Evolutionary conservation across 2,113 vertebrate genomes (phyloP).

Genomic region (Tringa solitaria): DNA sequence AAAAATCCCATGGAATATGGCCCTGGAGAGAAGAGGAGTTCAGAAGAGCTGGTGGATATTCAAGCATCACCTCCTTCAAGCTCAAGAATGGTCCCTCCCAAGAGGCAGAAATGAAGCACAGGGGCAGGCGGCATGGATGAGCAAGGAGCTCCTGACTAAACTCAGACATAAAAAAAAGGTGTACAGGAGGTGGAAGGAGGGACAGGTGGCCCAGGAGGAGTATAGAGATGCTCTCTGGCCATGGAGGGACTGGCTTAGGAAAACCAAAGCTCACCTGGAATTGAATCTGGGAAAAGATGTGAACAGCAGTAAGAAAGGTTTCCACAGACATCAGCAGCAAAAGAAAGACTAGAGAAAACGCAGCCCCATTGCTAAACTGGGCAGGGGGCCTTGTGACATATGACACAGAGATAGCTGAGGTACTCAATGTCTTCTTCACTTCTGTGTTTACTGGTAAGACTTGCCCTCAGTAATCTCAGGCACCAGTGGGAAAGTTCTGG

Average conservation of each 20-base stretch:
- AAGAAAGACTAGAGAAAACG: accelerated
- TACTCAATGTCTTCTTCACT: neutral
- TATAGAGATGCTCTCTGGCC: neutral
- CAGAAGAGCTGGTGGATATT: neutral
- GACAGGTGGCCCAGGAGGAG: neutral
- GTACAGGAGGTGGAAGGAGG: neutral
- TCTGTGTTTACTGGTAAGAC: neutral
- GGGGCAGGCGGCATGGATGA: neutral
- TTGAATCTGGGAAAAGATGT: neutral
- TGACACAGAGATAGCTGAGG: neutral
- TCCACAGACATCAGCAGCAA: neutral
- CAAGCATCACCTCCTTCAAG: neutral
- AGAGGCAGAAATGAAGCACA: neutral
- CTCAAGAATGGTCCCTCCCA: neutral
- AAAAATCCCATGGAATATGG: neutral
- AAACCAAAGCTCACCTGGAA: neutral
- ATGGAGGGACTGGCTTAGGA: neutral
- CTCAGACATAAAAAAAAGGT: neutral
- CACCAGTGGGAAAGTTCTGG: neutral
- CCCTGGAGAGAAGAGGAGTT: neutral
- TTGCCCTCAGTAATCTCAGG: neutral
- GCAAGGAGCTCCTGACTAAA: neutral
- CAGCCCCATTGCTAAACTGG: neutral
- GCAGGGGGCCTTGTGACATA: neutral
- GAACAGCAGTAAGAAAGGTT: neutral